Evolutionary conservation across 2,113 vertebrate species (phyloP), one percentile per base, ranked within the genome.

Genomic region (human (Homo sapiens)): DNA sequence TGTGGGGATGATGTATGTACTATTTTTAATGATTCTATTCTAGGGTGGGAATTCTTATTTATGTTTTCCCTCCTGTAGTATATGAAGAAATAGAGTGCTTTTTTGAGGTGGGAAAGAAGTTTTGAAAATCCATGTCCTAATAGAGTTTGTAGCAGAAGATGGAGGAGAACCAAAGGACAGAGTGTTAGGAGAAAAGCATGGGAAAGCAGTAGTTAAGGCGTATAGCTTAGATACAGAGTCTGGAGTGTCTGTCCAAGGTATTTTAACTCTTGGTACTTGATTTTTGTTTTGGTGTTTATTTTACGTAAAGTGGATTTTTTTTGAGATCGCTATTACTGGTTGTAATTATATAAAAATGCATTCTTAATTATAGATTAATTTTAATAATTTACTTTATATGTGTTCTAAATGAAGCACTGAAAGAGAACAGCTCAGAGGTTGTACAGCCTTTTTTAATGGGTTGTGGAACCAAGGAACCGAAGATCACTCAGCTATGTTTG

Each of bases 401-500:
- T 98, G 14, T 98, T 98, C 97, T 94, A 97, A 98, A 99, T 96
- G 98, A 98, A 99, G 99, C 99, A 10, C 97, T 99, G 98, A 99
- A 99, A 98, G 99, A 99, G 97, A 99, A 99, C 98, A 99, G 99
- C 98, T 99, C 99, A 17, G 99, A 99, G 97, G 99, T 99, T 85
- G 99, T 99, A 97, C 99, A 99, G 94, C 99, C 99, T 78, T 99
- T 99, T 97, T 99, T 99, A 91, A 99, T 99, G 99, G 99, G 99
- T 73, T 99, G 99, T 98, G 99, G 99, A 98, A 99, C 99, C 98
- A 99, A 99, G 98, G 99, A 99, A 98, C 99, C 99, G 96, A 99
- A 99, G 99, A 99, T 99, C 98, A 99, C 99, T 97, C 99, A 99
- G 97, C 98, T 99, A 5, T 99, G 99, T 98, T 98, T 99, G 97